phyloP scores from a whole-genome alignment of 2,113 vertebrate genomes.

The Cyprinodon tularosa region DNA sequence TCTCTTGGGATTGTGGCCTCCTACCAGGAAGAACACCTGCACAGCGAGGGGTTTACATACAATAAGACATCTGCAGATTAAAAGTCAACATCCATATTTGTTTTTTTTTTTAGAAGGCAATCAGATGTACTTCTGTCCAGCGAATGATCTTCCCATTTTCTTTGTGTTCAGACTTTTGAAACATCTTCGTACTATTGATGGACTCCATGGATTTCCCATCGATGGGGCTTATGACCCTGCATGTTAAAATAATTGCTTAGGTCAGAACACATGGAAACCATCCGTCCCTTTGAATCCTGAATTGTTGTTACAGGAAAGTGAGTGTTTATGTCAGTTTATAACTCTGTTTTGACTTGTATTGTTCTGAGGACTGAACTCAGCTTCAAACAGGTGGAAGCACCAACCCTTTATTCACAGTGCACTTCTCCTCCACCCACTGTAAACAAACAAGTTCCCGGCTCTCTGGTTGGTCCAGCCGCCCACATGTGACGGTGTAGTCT shows the following conservation, averaged over 20 bases:
- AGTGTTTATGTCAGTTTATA: neutral
- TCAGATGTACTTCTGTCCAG: constrained; percentile 90
- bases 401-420: constrained; percentile 94
- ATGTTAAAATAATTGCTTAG: constrained; percentile 8
- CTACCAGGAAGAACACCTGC: constrained; percentile 94
- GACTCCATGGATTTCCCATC: constrained; percentile 98
- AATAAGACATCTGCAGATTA: neutral
- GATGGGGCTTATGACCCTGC: constrained; percentile 92
- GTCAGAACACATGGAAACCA: neutral
- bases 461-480: constrained; percentile 90
- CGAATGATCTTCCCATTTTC: constrained; percentile 97
- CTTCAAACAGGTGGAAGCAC: constrained; percentile 38
- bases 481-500: constrained; percentile 94
- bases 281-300: neutral
- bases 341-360: constrained; percentile 2
- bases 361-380: constrained; percentile 13
- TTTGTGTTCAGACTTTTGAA: constrained; percentile 97
- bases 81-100: neutral
- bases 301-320: neutral
- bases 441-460: constrained; percentile 93
- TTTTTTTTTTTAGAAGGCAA: neutral
- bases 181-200: constrained; percentile 93
- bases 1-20: constrained; percentile 84
- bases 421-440: constrained; percentile 95
- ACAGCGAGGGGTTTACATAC: constrained; percentile 2